Evolutionary conservation across 2,888 invertebrate species (phyloP), one percentile per base, ranked within the genome.

Genomic region (Calameuta pallipes): DNA sequence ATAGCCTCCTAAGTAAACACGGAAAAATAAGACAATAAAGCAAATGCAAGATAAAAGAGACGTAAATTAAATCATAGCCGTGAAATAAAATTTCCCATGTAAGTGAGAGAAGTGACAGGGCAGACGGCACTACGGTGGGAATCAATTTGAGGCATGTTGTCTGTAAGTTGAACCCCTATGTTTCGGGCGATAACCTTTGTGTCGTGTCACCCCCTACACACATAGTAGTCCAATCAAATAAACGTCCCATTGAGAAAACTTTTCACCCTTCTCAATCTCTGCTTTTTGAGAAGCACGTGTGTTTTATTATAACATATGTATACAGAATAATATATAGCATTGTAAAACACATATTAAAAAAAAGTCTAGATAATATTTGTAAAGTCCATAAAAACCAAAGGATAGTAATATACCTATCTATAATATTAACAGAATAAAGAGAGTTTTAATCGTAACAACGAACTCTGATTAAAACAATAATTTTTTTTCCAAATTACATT

Each of bases 141-240:
- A 78, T 78, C 78, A 78, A 76, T 78, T 78, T 78, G 75, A 41
- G 68, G 31, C 73, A 78, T 68, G 76, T 78, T 78, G 78, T 78
- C 78, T 33, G 75, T 71, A 71, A 71, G 31, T 71, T 71, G 31
- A 13, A 71, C 71, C 31, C 71, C 30, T 71, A 11, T 33, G 71
- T 71, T 71, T 31, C 31, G 12, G 23, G 2, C 23, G 23, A 56
- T 9, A 56, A 23, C 41, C 41, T 9, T 23, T 41, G 71, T 56
- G 56, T 2, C 56, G 56, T 56, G 9, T 23, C 56, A 56, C 23
- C 56, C 56, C 56, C 23, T 56, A 56, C 56, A 56, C 41, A 41
- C 23, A 15, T 56, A 56, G 23, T 23, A 56, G 23, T 23, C 2
- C 56, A 56, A 56, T 56, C 56, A 56, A 56, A 56, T 56, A 56